Base-by-base conservation (phyloP, 2,888 invertebrate genomes). In the Yponomeuta malinellus region DNA sequence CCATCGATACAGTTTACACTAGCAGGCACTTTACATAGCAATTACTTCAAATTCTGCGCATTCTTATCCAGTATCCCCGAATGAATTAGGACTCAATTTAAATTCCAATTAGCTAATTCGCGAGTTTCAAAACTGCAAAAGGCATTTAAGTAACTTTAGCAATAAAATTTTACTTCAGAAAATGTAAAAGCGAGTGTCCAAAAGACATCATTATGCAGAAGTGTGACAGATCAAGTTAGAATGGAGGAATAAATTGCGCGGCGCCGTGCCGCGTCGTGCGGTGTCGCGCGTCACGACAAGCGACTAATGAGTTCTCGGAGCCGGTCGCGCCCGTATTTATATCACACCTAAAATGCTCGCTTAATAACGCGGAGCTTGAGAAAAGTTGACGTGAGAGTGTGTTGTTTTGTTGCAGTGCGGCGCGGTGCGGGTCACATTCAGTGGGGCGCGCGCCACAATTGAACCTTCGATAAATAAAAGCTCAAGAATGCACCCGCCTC, bases 181-280 rank as follows among this genome's bases (percentile, higher is more conserved):
- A 59, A 59, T 59, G 52, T 59, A 59, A 59, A 59, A 59, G 52
- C 52, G 52, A 59, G 52, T 15, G 52, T 59, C 52, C 52, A 59
- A 59, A 59, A 15, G 52, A 59, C 52, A 59, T 59, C 52, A 59
- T 59, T 59, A 59, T 59, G 52, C 52, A 59, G 52, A 59, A 59
- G 52, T 59, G 52, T 59, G 15, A 59, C 52, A 59, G 52, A 59
- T 59, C 52, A 59, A 65, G n/a, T 68, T 37, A 68, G 37, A 68
- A 43, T 68, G 68, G 68, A 43, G 37, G n/a, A 68, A 68, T 68
- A 68, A 68, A 68, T 68, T 48, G 37, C 68, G 43, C 23, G 68
- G n/a, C 65, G 65, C 65, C 65, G 33, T 12, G 65, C 65, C 33
- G 33, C 33, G 33, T 31, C 65, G 33, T 33, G 33, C 65, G 29